Conservation (phyloP, 2,797 vertebrate genomes). For the Octomys mimax region DNA sequence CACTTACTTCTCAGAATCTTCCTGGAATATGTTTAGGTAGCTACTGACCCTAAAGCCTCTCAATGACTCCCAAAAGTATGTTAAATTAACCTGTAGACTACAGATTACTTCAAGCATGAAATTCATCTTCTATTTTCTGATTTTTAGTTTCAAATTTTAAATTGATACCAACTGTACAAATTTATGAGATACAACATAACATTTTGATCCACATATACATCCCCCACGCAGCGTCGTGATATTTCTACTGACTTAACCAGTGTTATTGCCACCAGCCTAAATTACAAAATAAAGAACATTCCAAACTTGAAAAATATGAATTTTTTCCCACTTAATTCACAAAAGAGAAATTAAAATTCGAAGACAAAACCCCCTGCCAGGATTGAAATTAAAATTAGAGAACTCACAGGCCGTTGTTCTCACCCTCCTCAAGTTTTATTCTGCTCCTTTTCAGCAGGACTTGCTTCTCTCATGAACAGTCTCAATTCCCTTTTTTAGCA, state of each 20-base stretch:
- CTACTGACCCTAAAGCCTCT: not conserved
- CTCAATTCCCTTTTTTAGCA: conserved; percentile 53
- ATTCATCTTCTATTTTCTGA: not conserved
- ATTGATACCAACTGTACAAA: not conserved
- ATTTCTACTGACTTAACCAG: not conserved
- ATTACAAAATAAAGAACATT: conserved; percentile 17
- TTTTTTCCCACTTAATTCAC: conserved; percentile 10
- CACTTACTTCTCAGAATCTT: not conserved
- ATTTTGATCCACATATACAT: not conserved
- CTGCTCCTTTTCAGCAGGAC: not conserved
- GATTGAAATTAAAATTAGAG: conserved; percentile 49
- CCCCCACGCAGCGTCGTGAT: not conserved
- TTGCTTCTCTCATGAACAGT: not conserved
- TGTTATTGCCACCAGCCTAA: not conserved
- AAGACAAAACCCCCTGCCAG: not conserved
- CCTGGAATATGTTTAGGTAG: not conserved
- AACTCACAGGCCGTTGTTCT: not conserved
- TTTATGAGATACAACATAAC: not conserved
- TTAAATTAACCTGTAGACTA: conserved; percentile 19
- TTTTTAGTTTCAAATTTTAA: not conserved
- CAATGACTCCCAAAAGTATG: not conserved
- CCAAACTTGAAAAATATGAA: not conserved
- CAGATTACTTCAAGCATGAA: conserved; percentile 32
- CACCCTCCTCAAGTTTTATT: not conserved
- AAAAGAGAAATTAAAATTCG: conserved; percentile 44